Evolutionary conservation across 2,797 vertebrate species (phyloP), one percentile per base, ranked within the genome.

Genomic region (Valencia hispanica): DNA sequence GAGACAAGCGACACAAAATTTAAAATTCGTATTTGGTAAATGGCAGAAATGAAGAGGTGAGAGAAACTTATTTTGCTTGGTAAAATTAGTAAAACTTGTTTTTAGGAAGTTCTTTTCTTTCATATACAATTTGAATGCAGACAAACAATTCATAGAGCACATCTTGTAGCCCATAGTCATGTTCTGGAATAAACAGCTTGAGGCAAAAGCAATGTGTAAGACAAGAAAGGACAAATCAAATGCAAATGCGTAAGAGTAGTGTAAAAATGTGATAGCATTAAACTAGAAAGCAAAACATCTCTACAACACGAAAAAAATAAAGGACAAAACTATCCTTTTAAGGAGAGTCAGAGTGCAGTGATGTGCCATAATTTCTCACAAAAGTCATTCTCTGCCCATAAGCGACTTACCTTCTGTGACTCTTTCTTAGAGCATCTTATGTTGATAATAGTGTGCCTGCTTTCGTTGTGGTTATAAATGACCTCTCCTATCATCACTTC

Each of bases 401-500:
- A 59, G 72, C 47, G 72, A 43, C 70, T 77, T 75, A 47, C 66
- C 61, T 72, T 53, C 65, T 69, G 43, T 41, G 25, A 66, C 65
- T 76, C 41, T 57, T 73, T 68, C 71, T 36, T 34, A 10, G 45
- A 55, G 51, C 20, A 0, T 78, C 48, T 34, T 57, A 30, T 57
- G 14, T 72, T 71, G 48, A 68, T 34, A 68, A 66, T 71, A 76
- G n/a, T 22, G 32, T 70, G 70, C 76, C 71, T 39, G 41, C 80
- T 79, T 68, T 68, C 61, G 5, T 15, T 32, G 73, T 70, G 30
- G 71, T 61, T 80, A 45, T 45, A 77, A 72, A 66, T 82, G 81
- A 89, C 87, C 88, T 87, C 84, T 81, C 53, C 70, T 57, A 63
- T 87, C 86, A 81, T 87, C 69, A 65, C 85, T 84, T 76, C 66